phyloP scores from a whole-genome alignment of 2,113 vertebrate species.

The Recurvirostra avosetta region DNA sequence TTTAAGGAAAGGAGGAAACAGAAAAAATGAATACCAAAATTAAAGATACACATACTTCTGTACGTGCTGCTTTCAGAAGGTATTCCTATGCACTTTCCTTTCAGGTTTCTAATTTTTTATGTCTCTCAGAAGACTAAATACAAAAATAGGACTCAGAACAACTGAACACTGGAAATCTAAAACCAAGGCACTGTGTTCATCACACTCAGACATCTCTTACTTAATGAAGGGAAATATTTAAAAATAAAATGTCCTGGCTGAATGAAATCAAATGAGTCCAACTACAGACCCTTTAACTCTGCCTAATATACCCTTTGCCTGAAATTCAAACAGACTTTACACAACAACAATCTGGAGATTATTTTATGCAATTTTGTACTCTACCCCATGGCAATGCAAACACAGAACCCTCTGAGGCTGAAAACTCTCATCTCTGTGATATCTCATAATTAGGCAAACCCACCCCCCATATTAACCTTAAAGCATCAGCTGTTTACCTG shows the following conservation, averaged over 20 bases:
- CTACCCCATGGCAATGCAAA: not conserved
- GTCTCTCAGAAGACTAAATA: not conserved
- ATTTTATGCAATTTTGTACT: not conserved
- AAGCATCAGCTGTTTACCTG: not conserved
- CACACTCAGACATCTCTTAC: not conserved
- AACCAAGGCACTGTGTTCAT: not conserved
- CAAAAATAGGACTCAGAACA: not conserved
- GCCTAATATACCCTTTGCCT: not conserved
- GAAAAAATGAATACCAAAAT: not conserved
- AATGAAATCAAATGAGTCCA: not conserved
- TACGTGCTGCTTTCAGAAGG: not conserved
- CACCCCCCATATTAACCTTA: not conserved
- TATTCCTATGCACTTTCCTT: not conserved
- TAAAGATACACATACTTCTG: not conserved
- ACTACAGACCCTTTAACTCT: not conserved
- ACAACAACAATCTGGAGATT: not conserved
- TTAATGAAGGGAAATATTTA: not conserved
- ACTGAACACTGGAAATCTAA: not conserved
- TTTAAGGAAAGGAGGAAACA: not conserved
- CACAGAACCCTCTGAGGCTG: not conserved
- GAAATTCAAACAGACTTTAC: not conserved
- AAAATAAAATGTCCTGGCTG: not conserved
- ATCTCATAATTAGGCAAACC: not conserved
- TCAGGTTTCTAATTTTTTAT: not conserved
- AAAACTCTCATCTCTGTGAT: not conserved